Conservation (phyloP, 2,113 vertebrate species). For the Pteronura brasiliensis region DNA sequence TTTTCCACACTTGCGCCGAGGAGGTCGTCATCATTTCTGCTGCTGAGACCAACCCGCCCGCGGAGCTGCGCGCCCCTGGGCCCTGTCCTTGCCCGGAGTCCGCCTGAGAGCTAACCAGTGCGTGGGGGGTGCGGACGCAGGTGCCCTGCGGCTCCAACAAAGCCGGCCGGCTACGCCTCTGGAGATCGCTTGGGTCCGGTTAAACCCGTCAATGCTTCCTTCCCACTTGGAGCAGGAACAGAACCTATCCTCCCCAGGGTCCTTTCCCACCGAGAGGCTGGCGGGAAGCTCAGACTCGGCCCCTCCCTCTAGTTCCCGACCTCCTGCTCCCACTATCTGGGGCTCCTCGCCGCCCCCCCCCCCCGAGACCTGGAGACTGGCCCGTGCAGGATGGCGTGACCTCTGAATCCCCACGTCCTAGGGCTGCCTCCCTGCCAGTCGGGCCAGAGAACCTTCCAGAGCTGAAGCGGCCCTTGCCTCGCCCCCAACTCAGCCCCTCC, state of each 20-base stretch:
- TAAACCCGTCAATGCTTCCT: fast-evolving
- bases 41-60: fast-evolving
- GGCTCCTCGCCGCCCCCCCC: background rate
- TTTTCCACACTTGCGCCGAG: fast-evolving
- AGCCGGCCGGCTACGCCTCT: background rate
- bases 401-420: fast-evolving
- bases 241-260: too few relatives aligned
- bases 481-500: fast-evolving
- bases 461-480: fast-evolving
- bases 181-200: background rate
- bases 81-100: fast-evolving
- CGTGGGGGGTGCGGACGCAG: background rate
- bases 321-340: fast-evolving
- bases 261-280: too few relatives aligned
- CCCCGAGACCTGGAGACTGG: background rate
- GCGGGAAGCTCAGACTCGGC: too few relatives aligned
- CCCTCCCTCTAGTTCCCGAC: fast-evolving
- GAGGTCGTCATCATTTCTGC: fast-evolving
- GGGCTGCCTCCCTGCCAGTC: background rate
- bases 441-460: background rate
- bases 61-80: fast-evolving
- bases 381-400: background rate
- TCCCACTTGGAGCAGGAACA: fast-evolving
- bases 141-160: fast-evolving
- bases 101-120: fast-evolving